phyloP scores from a whole-genome alignment of 2,113 vertebrate species.

The Sturnus vulgaris region DNA sequence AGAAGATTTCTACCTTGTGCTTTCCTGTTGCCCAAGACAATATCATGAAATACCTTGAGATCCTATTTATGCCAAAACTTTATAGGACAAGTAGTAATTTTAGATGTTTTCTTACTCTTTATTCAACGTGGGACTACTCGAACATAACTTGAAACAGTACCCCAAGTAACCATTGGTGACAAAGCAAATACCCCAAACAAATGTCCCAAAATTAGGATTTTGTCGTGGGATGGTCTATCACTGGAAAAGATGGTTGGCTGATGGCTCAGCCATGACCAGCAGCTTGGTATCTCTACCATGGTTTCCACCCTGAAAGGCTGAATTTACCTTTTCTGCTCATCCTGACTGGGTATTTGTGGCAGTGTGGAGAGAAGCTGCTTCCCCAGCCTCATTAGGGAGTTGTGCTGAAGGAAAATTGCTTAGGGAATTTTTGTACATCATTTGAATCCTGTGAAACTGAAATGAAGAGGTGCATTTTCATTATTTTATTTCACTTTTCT shows the following conservation, averaged over 20 bases:
- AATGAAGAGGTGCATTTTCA: slow-evolving; percentile 2
- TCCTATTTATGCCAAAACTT: background rate
- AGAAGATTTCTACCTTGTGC: background rate
- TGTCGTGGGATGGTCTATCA: background rate
- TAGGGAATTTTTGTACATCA: slow-evolving; percentile 33
- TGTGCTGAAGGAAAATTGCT: slow-evolving; percentile 43
- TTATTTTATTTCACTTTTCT: background rate
- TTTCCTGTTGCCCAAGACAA: background rate
- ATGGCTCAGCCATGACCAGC: background rate
- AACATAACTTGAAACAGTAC: background rate
- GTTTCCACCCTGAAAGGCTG: background rate
- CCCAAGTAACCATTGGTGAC: background rate
- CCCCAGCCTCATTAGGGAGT: slow-evolving; percentile 54
- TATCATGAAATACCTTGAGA: background rate
- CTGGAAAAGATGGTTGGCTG: background rate
- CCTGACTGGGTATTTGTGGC: background rate
- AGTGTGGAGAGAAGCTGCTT: background rate
- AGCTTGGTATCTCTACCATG: background rate
- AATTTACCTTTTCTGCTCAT: background rate
- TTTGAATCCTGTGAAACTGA: slow-evolving; percentile 13
- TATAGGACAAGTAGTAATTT: background rate
- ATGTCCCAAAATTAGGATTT: background rate
- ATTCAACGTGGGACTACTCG: background rate
- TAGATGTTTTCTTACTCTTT: background rate
- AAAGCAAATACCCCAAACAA: background rate